Percentiles rank a stretch among this genome's conserved stretches.
Evolutionary conservation across 2,113 vertebrate species (phyloP).

Genomic region (Oxyruncus cristatus): DNA sequence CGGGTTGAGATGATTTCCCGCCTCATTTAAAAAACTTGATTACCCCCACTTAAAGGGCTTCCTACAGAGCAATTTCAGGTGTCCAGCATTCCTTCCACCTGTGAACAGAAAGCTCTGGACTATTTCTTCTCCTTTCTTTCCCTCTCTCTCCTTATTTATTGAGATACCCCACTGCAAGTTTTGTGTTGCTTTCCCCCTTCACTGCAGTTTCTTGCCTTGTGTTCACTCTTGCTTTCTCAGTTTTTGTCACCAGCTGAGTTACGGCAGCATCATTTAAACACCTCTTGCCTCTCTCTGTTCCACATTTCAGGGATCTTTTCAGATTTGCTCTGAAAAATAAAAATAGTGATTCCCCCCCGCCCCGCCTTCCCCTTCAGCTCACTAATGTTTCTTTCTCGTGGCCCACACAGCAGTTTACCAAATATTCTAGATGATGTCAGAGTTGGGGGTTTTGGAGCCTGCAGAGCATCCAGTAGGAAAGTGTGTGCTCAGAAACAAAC

Average conservation of each 20-base stretch:
- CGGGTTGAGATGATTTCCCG: neutral
- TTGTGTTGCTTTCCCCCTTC: neutral
- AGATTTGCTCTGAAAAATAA: neutral
- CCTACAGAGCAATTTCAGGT: neutral
- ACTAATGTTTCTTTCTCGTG: neutral
- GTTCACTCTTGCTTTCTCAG: neutral
- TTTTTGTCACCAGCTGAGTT: neutral
- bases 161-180: neutral
- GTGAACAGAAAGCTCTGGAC: neutral
- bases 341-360: neutral
- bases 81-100: neutral
- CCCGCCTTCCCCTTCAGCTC: too few species aligned
- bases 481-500: neutral
- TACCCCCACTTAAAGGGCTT: neutral
- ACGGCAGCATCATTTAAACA: neutral
- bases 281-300: neutral
- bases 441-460: neutral
- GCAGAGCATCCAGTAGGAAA: neutral
- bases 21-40: neutral
- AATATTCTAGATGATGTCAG: neutral
- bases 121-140: neutral
- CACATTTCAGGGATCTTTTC: neutral
- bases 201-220: neutral
- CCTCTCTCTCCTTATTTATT: neutral
- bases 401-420: neutral